Evolutionary conservation across 2,888 invertebrate genomes (phyloP).

Genomic region (Papilio protenor): DNA sequence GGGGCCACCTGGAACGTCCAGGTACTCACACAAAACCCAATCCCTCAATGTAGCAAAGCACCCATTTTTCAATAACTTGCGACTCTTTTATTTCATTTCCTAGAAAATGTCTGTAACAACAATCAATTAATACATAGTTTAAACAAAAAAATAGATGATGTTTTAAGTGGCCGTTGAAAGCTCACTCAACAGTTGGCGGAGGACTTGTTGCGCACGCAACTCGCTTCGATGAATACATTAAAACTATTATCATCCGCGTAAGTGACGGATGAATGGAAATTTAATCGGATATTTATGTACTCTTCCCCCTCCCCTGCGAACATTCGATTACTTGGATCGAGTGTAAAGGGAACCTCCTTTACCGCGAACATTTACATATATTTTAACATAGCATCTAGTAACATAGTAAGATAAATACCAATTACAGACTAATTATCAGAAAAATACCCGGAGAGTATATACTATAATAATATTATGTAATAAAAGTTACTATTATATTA

Average conservation of each 20-base stretch:
- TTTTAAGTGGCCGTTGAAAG: slow-evolving; percentile 55
- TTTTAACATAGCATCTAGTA: not conserved
- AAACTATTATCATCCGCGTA: slow-evolving; percentile 57
- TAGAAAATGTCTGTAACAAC: not conserved
- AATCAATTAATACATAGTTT: slow-evolving; percentile 30
- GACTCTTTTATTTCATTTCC: not conserved
- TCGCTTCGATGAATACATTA: slow-evolving; percentile 67
- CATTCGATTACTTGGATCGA: slow-evolving; percentile 19
- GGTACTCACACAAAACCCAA: slow-evolving; percentile 67
- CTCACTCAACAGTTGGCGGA: slow-evolving; percentile 77
- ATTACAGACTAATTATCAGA: not conserved
- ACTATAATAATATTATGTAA: not conserved
- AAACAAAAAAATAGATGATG: slow-evolving; percentile 43
- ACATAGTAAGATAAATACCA: not conserved
- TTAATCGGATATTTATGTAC: slow-evolving; percentile 46
- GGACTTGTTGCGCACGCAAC: slow-evolving; percentile 79
- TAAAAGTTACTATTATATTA: not conserved
- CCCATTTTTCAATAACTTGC: not conserved
- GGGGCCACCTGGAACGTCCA: slow-evolving; percentile 94
- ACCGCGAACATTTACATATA: not conserved
- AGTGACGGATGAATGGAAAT: slow-evolving; percentile 49
- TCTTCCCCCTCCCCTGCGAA: slow-evolving; percentile 32
- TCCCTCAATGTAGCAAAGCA: not conserved
- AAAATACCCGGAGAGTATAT: not conserved
- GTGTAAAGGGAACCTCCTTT: not conserved